Conservation (phyloP, 2,888 invertebrate genomes). For the Microctonus brassicae region DNA sequence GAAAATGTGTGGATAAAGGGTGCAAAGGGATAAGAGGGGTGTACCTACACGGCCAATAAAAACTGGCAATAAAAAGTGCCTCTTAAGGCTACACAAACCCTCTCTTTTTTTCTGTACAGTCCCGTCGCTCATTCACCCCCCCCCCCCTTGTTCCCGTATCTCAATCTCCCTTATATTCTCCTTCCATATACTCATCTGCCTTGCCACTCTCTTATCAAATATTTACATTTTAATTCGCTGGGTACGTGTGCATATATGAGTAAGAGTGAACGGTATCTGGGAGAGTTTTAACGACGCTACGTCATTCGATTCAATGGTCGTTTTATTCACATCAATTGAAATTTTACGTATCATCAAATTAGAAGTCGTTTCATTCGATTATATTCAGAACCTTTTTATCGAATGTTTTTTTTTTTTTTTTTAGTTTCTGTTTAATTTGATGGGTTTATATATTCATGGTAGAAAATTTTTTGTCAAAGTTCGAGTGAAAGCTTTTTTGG, state of each 20-base stretch:
- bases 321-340: not conserved
- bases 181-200: conserved; percentile 59
- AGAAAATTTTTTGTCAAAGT: too few species aligned
- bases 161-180: not conserved
- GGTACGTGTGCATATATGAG: conserved; percentile 43
- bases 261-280: conserved; percentile 40
- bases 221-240: conserved; percentile 68
- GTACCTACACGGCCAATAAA: conserved; percentile 68
- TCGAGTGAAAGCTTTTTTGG: too few species aligned
- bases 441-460: too few species aligned
- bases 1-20: conserved; percentile 27
- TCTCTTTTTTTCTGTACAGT: conserved; percentile 22
- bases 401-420: not conserved
- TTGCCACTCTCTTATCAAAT: conserved; percentile 67
- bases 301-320: conserved; percentile 43
- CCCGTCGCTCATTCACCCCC: conserved; percentile 45
- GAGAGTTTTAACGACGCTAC: conserved; percentile 57
- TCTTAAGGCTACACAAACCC: conserved; percentile 63
- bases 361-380: too few species aligned
- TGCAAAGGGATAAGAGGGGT: conserved; percentile 52
- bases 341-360: not conserved
- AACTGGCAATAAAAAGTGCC: conserved; percentile 68
- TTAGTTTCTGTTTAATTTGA: too few species aligned
- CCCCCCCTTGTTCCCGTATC: conserved; percentile 47
- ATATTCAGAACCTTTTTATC: too few species aligned